phyloP scores from a whole-genome alignment of 2,113 vertebrate genomes.

The Myodes glareolus region DNA sequence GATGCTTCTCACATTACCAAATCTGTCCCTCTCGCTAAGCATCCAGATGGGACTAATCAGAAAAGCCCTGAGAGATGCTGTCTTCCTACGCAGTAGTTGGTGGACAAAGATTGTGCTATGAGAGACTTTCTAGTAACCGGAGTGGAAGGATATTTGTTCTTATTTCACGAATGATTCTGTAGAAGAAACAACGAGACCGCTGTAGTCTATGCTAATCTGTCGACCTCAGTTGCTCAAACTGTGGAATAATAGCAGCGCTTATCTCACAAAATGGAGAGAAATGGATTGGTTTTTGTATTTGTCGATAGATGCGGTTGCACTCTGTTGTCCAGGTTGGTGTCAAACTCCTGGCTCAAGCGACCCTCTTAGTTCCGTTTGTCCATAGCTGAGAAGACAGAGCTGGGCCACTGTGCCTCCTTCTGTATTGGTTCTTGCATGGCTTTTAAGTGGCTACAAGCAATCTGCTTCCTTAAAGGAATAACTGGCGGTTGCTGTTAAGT shows the following conservation, averaged over 20 bases:
- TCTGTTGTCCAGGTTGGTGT: too few species aligned
- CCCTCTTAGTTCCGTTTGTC: neutral
- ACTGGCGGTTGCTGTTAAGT: neutral
- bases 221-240: neutral
- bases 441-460: neutral
- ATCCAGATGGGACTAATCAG: neutral
- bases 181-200: neutral
- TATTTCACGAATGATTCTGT: constrained; percentile 28
- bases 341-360: neutral
- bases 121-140: neutral
- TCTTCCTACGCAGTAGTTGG: neutral
- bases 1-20: neutral
- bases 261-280: neutral
- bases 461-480: constrained; percentile 8
- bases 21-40: neutral
- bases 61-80: neutral
- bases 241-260: neutral
- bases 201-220: neutral
- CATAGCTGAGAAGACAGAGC: neutral
- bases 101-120: neutral
- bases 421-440: neutral
- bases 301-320: neutral
- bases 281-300: neutral
- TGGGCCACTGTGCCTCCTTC: fast-evolving
- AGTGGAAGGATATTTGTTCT: neutral